Evolutionary conservation across 2,113 vertebrate species (phyloP).

Genomic region (Lipotes vexillifer): DNA sequence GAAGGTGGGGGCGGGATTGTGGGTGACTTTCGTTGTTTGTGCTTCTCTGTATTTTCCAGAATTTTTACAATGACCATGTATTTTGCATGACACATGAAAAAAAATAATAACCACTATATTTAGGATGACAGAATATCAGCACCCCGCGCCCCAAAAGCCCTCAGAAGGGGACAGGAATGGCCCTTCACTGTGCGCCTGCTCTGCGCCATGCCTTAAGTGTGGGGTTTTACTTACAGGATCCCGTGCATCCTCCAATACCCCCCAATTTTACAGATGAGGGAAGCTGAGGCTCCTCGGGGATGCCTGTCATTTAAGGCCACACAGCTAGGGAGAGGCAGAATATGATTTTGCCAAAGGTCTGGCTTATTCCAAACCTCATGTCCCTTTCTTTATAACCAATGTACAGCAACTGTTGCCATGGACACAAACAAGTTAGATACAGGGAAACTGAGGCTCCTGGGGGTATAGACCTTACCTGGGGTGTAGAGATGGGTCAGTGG

Average conservation of each 20-base stretch:
- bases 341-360: neutral
- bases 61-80: conserved; percentile 30
- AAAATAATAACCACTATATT: conserved; percentile 54
- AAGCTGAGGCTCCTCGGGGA: neutral
- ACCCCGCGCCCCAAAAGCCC: neutral
- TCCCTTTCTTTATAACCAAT: neutral
- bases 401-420: fast-evolving
- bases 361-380: neutral
- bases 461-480: neutral
- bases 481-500: neutral
- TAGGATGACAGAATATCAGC: neutral
- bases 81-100: conserved; percentile 20
- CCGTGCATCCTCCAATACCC: neutral
- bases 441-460: neutral
- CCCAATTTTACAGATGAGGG: neutral
- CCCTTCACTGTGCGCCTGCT: fast-evolving
- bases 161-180: neutral
- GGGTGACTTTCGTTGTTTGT: neutral
- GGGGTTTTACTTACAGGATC: neutral
- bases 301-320: neutral
- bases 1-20: neutral
- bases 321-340: neutral
- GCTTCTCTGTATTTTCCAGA: conserved; percentile 25
- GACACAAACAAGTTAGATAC: fast-evolving
- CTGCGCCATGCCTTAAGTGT: neutral